Percentiles rank a stretch among this genome's conserved stretches.
phyloP scores from a whole-genome alignment of 1,140 invertebrate species.

The Drosophila gunungcola region DNA sequence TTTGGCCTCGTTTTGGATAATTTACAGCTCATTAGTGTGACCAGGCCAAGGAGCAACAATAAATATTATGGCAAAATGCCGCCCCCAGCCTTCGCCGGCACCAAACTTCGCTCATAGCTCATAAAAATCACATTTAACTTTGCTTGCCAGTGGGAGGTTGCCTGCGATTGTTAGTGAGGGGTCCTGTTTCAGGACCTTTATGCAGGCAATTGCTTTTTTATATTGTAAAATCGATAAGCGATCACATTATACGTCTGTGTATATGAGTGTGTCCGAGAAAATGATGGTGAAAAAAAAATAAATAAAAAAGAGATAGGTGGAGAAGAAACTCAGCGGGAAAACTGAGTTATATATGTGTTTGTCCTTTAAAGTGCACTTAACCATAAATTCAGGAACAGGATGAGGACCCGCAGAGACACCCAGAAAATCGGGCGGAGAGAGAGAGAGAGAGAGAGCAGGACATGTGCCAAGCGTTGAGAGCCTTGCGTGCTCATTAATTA shows the following conservation, averaged over 20 bases:
- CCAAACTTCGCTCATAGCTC: slow-evolving; percentile 54
- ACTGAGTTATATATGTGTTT: slow-evolving; percentile 80
- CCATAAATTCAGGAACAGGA: slow-evolving; percentile 71
- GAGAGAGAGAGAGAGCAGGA: slow-evolving; percentile 17
- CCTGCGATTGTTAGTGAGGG: slow-evolving; percentile 4
- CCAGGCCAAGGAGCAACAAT: slow-evolving; percentile 42
- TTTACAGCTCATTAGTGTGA: slow-evolving; percentile 61
- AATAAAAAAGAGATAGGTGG: slow-evolving; percentile 21
- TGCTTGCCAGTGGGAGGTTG: slow-evolving; percentile 37
- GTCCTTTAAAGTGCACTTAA: slow-evolving; percentile 83
- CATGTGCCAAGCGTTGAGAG: slow-evolving; percentile 63
- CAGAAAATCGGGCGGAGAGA: neutral
- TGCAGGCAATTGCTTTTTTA: slow-evolving; percentile 81
- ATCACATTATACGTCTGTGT: slow-evolving; percentile 71
- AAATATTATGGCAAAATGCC: slow-evolving; percentile 33
- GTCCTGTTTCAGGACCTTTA: slow-evolving; percentile 37
- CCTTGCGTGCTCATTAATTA: slow-evolving; percentile 80
- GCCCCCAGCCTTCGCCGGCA: neutral
- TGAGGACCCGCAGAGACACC: slow-evolving; percentile 37
- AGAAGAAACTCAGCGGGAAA: slow-evolving; percentile 66
- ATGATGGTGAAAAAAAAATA: slow-evolving; percentile 12
- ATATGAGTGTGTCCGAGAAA: slow-evolving; percentile 9
- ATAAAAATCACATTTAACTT: slow-evolving; percentile 79
- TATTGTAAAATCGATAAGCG: slow-evolving; percentile 84
- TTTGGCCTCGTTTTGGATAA: slow-evolving; percentile 33